Conservation (phyloP, 2,888 invertebrate species). For the Heliconius ismenius region DNA sequence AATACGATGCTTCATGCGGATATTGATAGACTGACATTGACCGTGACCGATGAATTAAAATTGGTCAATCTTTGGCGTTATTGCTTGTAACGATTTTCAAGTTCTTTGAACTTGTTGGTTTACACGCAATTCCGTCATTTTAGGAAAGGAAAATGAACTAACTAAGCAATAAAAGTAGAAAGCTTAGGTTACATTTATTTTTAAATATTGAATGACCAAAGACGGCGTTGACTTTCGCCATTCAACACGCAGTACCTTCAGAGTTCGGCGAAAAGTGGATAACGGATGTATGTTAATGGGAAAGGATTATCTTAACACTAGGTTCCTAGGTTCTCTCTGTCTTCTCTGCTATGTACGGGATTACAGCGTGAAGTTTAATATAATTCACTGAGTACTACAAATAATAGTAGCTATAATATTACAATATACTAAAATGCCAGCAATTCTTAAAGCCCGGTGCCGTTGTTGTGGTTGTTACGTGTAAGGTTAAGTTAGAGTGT, state of each 20-base stretch:
- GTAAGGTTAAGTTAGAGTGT: constrained; percentile 22
- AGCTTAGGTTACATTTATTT: not conserved
- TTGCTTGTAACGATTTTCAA: not conserved
- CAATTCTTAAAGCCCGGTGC: not conserved
- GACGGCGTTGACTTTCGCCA: no score
- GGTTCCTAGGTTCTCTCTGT: no score
- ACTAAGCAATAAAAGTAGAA: not conserved
- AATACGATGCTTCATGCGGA: not conserved
- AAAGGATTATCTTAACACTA: no score
- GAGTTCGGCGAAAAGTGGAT: no score
- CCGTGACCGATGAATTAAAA: constrained; percentile 7
- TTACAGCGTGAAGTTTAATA: no score
- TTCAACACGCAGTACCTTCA: no score
- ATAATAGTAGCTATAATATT: not conserved
- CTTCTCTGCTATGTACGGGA: no score
- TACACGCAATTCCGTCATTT: not conserved
- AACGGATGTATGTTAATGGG: no score
- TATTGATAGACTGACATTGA: constrained; percentile 6
- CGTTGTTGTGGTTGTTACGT: constrained; percentile 12
- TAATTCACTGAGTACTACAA: no score
- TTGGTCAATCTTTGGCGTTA: not conserved
- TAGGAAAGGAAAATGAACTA: not conserved
- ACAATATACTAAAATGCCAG: not conserved
- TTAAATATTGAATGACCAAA: no score
- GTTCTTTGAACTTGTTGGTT: not conserved